A percentile compares a stretch with the other conserved stretches of the same genome.
phyloP scores from a whole-genome alignment of 2,888 invertebrate species.

The Andrena chrysosceles region DNA sequence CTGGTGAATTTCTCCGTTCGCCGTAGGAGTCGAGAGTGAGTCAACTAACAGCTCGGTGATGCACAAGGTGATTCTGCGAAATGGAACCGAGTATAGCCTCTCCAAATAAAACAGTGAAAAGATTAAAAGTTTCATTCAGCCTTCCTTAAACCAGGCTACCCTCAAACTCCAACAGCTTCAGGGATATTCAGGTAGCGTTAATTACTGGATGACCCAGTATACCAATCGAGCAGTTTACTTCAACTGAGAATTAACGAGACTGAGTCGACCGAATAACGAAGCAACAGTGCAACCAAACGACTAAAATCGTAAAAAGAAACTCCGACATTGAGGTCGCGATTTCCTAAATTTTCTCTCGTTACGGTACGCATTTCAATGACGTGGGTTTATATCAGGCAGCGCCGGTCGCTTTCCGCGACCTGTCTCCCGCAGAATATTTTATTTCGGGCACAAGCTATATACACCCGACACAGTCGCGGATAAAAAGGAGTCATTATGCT shows the following conservation, averaged over 20 bases:
- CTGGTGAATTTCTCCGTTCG: not conserved
- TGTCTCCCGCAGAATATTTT: not conserved
- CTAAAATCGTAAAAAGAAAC: not conserved
- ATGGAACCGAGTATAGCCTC: not conserved
- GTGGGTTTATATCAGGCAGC: not conserved
- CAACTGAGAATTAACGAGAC: not conserved
- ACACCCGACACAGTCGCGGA: constrained; percentile 7
- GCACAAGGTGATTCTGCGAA: not conserved
- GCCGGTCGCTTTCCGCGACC: not conserved
- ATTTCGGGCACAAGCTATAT: constrained; percentile 16
- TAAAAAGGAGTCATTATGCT: constrained; percentile 45
- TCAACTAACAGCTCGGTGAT: not conserved
- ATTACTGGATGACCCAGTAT: not conserved
- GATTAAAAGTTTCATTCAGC: not conserved
- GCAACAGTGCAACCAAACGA: not conserved
- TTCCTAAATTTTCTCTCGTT: constrained; percentile 1
- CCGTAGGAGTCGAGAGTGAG: not conserved
- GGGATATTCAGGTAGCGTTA: not conserved
- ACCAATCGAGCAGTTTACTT: not conserved
- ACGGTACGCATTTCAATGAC: not conserved
- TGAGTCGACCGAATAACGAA: not conserved
- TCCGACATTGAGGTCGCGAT: not conserved
- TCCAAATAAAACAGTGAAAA: not conserved
- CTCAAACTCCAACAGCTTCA: not conserved
- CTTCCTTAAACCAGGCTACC: not conserved